phyloP scores from a whole-genome alignment of 2,113 vertebrate genomes.

The Chrysochloris asiatica region DNA sequence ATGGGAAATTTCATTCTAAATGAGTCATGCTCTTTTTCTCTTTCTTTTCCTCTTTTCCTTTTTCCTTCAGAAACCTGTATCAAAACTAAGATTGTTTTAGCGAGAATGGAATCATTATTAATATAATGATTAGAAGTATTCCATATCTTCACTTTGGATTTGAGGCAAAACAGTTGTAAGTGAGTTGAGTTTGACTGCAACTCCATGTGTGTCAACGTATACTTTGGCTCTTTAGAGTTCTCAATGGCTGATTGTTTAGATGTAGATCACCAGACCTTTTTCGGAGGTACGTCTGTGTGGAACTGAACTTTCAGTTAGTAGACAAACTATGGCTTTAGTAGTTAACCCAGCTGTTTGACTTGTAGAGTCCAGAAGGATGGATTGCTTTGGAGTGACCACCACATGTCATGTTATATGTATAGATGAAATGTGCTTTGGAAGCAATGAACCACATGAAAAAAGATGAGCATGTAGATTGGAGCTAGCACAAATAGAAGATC shows the following conservation, averaged over 20 bases:
- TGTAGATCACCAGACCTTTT: not conserved
- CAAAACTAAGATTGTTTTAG: not conserved
- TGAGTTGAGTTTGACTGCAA: not conserved
- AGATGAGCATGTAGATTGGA: too few species aligned
- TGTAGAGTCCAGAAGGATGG: not conserved
- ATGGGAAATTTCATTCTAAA: not conserved
- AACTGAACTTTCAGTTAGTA: not conserved
- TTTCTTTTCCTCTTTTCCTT: too few species aligned
- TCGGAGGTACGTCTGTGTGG: not conserved
- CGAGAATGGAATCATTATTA: not conserved
- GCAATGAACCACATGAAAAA: not conserved
- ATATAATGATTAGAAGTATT: too few species aligned
- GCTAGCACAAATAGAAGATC: rapidly evolving
- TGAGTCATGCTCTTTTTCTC: not conserved
- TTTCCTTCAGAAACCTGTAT: not conserved
- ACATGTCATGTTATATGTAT: not conserved
- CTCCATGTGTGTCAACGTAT: not conserved
- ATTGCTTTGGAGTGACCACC: not conserved
- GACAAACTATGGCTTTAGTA: not conserved
- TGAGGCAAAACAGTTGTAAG: not conserved
- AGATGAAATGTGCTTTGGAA: too few species aligned
- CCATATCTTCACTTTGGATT: too few species aligned
- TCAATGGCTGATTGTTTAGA: not conserved
- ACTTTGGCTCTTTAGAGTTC: not conserved
- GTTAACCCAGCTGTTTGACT: rapidly evolving